Evolutionary conservation across 2,113 vertebrate genomes (phyloP).

Genomic region (Raja brachyura): DNA sequence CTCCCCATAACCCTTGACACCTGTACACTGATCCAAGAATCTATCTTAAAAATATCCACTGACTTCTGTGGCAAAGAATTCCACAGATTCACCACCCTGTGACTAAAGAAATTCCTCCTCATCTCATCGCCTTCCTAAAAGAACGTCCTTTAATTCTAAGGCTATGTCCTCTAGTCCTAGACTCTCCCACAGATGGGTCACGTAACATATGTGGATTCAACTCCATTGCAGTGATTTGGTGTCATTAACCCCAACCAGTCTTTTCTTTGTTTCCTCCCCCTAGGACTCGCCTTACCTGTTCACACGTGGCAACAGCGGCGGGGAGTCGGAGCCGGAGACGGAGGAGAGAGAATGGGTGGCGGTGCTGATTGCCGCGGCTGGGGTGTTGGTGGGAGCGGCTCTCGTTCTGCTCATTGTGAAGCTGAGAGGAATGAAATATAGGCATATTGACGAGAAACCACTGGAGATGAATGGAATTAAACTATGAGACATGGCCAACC

Average conservation of each 20-base stretch:
- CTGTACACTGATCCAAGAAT: too few relatives aligned
- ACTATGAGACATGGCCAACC: neutral
- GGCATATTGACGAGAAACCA: neutral
- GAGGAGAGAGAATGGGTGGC: slow-evolving; percentile 57
- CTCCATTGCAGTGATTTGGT: neutral
- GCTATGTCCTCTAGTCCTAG: too few relatives aligned
- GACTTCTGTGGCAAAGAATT: too few relatives aligned
- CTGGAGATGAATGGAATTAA: neutral
- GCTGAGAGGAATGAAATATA: neutral
- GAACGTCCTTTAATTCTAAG: too few relatives aligned
- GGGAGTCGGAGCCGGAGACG: neutral
- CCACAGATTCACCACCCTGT: too few relatives aligned
- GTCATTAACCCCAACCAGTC: neutral
- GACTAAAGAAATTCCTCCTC: too few relatives aligned
- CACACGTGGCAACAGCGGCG: slow-evolving; percentile 66
- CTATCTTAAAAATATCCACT: too few relatives aligned
- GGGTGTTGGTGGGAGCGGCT: slow-evolving; percentile 56
- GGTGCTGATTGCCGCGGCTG: slow-evolving; percentile 54
- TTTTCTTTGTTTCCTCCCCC: slow-evolving; percentile 34
- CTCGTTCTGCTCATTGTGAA: neutral
- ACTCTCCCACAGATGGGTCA: neutral
- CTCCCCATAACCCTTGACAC: too few relatives aligned
- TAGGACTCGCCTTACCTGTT: slow-evolving; percentile 77
- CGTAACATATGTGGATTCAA: neutral
- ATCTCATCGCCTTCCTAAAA: too few relatives aligned